phyloP scores from a whole-genome alignment of 2,113 vertebrate genomes.

The Kryptolebias marmoratus region DNA sequence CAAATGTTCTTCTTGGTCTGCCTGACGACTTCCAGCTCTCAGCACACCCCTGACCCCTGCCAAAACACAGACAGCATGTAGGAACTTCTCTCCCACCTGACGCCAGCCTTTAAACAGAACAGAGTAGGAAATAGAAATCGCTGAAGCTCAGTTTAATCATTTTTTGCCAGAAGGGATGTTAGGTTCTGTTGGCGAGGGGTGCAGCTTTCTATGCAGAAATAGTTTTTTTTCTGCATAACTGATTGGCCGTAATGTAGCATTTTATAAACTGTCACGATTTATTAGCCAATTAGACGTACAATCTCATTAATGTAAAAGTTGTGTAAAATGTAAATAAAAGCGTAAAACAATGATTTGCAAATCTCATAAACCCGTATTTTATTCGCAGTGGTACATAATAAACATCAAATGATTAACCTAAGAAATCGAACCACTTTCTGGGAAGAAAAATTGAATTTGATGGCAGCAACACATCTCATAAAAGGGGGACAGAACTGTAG shows the following conservation, averaged over 20 bases:
- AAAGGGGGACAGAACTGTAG: too few relatives aligned
- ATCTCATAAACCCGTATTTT: too few relatives aligned
- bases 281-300: constrained; percentile 56
- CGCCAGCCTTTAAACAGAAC: constrained; percentile 1
- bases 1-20: constrained; percentile 1
- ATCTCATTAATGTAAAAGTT: neutral
- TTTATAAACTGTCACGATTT: constrained; percentile 57
- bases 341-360: too few relatives aligned
- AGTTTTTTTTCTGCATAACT: constrained; percentile 25
- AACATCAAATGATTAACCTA: too few relatives aligned
- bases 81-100: constrained; percentile 32
- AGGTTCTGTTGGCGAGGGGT: constrained; percentile 35
- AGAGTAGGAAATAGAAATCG: constrained; percentile 42
- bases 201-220: constrained; percentile 17
- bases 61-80: constrained; percentile 48
- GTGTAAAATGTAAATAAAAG: neutral
- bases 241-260: constrained; percentile 34
- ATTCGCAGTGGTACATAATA: too few relatives aligned
- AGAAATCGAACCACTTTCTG: too few relatives aligned
- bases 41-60: constrained; percentile 25
- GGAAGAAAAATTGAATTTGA: too few relatives aligned
- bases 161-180: constrained; percentile 53
- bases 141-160: constrained; percentile 69
- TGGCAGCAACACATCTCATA: too few relatives aligned
- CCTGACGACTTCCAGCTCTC: constrained; percentile 33